A percentile compares a stretch with the other conserved stretches of the same genome.
Conservation (phyloP, 2,888 invertebrate species). For the Trisateles emortualis region DNA sequence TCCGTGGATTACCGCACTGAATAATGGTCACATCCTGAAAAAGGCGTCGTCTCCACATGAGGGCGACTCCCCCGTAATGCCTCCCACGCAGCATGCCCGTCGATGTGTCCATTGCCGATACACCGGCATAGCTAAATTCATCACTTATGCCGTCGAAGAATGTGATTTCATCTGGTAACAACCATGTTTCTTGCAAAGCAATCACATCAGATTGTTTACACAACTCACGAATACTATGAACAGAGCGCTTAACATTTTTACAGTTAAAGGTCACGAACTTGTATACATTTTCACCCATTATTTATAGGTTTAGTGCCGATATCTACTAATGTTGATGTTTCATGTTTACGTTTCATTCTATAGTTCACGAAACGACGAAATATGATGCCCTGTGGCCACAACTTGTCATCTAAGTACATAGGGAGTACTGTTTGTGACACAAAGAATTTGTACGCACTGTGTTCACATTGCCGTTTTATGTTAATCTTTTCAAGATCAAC, state of each 20-base stretch:
- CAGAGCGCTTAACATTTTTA: too few species aligned
- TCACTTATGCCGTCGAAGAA: neutral
- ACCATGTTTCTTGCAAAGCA: conserved; percentile 4
- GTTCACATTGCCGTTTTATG: neutral
- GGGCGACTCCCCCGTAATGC: too few species aligned
- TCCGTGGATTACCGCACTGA: too few species aligned
- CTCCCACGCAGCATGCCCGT: too few species aligned
- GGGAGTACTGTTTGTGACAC: neutral
- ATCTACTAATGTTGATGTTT: neutral
- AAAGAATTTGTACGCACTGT: conserved; percentile 9
- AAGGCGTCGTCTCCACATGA: too few species aligned
- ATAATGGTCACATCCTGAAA: too few species aligned
- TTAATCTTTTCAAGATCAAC: neutral
- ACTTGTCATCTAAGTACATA: too few species aligned
- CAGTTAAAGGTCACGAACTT: neutral
- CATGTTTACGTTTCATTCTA: neutral
- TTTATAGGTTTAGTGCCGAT: too few species aligned
- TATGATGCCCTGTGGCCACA: neutral
- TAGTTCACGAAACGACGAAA: too few species aligned
- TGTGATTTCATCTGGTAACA: neutral
- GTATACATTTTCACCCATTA: too few species aligned
- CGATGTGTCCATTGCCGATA: too few species aligned
- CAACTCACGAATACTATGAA: neutral
- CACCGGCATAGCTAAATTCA: neutral
- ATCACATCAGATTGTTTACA: neutral